Base-by-base conservation (phyloP, 2,113 vertebrate species). In the Isurus oxyrinchus region DNA sequence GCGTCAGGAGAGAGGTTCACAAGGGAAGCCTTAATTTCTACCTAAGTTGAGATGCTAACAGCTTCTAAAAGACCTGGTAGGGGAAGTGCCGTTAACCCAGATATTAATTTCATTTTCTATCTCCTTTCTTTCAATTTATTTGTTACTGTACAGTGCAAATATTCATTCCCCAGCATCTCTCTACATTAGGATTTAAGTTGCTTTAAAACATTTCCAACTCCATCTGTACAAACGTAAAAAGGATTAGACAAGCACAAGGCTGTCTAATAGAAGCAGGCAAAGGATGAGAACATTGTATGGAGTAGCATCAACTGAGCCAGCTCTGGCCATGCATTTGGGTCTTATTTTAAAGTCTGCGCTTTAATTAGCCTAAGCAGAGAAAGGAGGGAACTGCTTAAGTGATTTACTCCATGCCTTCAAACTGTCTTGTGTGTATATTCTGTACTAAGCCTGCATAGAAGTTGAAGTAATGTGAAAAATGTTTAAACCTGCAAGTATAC, bases 211-310 rank as follows among this genome's bases (percentile, higher is more conserved):
- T 21, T 55, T 94, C 31, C 59, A 63, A 63, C 10, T 35, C 35
- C 90, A 63, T 94, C 90, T 94, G 35, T 40, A 94, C n/a, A 94
- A 94, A 61, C 59, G n/a, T n/a, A 23, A 25, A 14, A 63, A 94
- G 31, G 57, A 63, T 94, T 31, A 90, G 87, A 57, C 87, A 90
- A 90, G 87, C 27, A 27, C 8, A 94, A 40, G 57, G 13, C 35
- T 63, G 5, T 7, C 14, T 53, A 27, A 40, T 7, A 94, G 59
- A 61, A 63, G 59, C 59, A 19, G 53, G 31, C 59, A 94, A 94
- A 40, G 59, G 91, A 94, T 8, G 16, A 7, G 21, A 63, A 94
- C 19, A 40, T 40, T 40, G 14, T 94, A 35, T 66, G 61, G 86
- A 88, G 8, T 61, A 35, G 61, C 31, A 94, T 16, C 25, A 44